Evolutionary conservation across 2,797 vertebrate species (phyloP).

Genomic region (Graptemys geographica): DNA sequence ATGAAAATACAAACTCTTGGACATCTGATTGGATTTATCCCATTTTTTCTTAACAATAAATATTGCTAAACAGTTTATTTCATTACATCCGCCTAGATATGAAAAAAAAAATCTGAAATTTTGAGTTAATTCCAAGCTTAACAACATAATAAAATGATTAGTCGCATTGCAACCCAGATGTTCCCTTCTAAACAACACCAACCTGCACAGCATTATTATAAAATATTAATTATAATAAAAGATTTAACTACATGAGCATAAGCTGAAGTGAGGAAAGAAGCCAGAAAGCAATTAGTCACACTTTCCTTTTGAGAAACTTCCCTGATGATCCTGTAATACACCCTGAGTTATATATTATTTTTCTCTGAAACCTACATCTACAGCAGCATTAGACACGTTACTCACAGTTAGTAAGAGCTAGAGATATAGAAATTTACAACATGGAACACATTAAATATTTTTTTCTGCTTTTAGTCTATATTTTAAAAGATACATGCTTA

Average conservation of each 20-base stretch:
- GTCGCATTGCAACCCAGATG: background rate
- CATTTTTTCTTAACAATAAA: background rate
- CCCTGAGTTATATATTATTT: background rate
- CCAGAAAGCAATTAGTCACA: background rate
- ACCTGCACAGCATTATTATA: background rate
- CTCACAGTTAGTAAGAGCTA: background rate
- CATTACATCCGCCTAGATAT: background rate
- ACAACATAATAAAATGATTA: background rate
- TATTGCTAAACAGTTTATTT: background rate
- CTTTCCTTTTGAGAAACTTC: background rate
- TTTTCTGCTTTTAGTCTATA: background rate
- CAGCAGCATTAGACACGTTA: background rate
- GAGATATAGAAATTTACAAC: background rate
- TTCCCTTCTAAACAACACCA: background rate
- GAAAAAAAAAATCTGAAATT: background rate
- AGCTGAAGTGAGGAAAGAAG: background rate
- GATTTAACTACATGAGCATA: background rate
- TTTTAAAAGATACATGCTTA: background rate
- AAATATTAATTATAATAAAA: background rate
- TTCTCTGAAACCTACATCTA: background rate
- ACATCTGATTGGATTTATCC: background rate
- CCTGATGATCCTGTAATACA: background rate
- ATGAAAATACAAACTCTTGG: background rate
- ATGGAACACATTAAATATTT: background rate
- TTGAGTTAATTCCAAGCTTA: background rate